A percentile compares a stretch with the other conserved stretches of the same genome.
These are phyloP conservation scores for Anguilla marmorata DNA, from an alignment of 2,797 vertebrate species.

Conservation along the genomic window DNA sequence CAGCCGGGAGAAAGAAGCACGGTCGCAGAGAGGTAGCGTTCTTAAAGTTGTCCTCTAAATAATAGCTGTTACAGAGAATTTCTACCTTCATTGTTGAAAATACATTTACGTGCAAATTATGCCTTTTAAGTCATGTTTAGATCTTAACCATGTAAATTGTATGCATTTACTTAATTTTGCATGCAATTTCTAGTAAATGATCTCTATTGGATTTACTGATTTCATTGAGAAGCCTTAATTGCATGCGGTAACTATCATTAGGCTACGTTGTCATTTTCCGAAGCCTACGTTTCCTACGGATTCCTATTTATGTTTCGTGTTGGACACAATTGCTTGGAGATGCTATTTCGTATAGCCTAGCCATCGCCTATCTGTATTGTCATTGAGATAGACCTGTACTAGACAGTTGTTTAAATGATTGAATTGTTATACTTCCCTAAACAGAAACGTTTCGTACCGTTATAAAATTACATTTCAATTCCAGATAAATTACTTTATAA, in stretches of 20 bases:
- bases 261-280: not conserved
- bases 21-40: conserved; percentile 23
- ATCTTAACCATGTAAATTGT: not conserved
- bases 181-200: not conserved
- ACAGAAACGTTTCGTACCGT: not conserved
- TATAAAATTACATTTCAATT: not conserved
- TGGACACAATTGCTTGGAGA: not conserved
- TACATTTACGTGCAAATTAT: not conserved
- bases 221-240: not conserved
- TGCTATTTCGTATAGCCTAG: not conserved
- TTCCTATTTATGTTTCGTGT: not conserved
- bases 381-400: not conserved
- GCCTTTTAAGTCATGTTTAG: not conserved
- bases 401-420: not conserved
- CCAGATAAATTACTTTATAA: not conserved
- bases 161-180: not conserved
- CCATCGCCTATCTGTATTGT: not conserved
- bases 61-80: not conserved
- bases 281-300: not conserved
- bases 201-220: not conserved
- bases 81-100: not conserved
- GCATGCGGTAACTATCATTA: not conserved
- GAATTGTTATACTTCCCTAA: not conserved
- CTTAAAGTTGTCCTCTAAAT: conserved; percentile 10
- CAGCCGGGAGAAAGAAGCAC: not conserved